A percentile compares a stretch with the other conserved stretches of the same genome.
Conservation (phyloP, 2,113 vertebrate genomes). For the Phyllostomus discolor region DNA sequence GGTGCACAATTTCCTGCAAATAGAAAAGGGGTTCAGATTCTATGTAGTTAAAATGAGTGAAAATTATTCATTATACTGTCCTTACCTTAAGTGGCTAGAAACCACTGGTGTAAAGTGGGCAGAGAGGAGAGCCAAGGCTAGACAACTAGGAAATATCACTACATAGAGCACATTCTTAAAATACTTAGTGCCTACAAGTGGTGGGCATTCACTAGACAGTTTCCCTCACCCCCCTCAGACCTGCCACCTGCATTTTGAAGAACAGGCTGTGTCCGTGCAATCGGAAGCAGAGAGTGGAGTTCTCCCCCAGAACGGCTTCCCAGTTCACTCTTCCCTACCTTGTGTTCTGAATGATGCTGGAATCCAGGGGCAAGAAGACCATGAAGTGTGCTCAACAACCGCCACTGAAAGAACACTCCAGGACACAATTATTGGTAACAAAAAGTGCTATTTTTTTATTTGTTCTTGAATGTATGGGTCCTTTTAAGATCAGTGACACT, state of each 20-base stretch:
- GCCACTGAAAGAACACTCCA: conserved; percentile 53
- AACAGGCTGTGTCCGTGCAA: not conserved
- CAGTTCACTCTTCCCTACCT: not conserved
- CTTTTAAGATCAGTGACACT: conserved; percentile 45
- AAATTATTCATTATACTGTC: not conserved
- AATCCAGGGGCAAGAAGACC: not conserved
- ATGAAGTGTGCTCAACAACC: not conserved
- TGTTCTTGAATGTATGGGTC: conserved; percentile 55
- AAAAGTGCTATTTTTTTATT: conserved; percentile 68
- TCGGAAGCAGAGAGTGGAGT: not conserved
- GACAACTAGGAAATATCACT: not conserved
- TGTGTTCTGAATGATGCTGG: not conserved
- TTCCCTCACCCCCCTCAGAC: not conserved
- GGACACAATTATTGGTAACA: conserved; percentile 59
- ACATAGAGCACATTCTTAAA: not conserved
- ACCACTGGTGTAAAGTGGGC: not conserved
- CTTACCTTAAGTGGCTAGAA: not conserved
- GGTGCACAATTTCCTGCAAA: not conserved
- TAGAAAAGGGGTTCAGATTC: not conserved
- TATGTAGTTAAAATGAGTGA: not conserved
- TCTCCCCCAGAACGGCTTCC: not conserved
- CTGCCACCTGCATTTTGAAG: not conserved
- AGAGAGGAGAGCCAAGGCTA: not conserved
- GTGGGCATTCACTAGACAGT: not conserved
- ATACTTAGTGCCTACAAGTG: not conserved